phyloP scores from a whole-genome alignment of 2,888 invertebrate species.

The Coenonympha glycerion region DNA sequence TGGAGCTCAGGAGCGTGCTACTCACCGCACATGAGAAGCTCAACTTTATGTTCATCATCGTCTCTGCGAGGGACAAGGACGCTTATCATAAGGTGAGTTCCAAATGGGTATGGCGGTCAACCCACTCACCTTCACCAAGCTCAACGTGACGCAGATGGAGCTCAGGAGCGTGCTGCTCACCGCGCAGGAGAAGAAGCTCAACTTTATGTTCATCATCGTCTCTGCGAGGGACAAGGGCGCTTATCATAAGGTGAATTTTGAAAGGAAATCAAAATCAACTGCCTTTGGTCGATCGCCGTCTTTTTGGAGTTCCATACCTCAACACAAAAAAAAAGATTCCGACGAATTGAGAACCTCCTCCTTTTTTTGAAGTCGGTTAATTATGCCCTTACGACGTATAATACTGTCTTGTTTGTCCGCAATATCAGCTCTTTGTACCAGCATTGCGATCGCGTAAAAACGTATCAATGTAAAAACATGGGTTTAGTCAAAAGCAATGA shows the following conservation, averaged over 20 bases:
- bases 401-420: too few species aligned
- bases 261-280: too few species aligned
- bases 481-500: too few species aligned
- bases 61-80: conserved; percentile 62
- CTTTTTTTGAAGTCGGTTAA: too few species aligned
- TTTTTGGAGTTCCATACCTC: too few species aligned
- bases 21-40: conserved; percentile 40
- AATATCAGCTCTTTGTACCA: too few species aligned
- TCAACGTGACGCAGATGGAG: conserved; percentile 39
- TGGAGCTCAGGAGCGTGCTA: conserved; percentile 37
- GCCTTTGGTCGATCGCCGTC: too few species aligned
- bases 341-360: too few species aligned
- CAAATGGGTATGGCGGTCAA: conserved; percentile 25
- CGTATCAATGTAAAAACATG: too few species aligned
- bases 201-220: conserved; percentile 79
- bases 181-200: conserved; percentile 43
- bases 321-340: too few species aligned
- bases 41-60: conserved; percentile 78
- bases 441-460: too few species aligned
- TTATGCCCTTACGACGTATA: too few species aligned
- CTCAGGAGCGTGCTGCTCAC: conserved; percentile 37
- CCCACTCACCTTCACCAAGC: conserved; percentile 35
- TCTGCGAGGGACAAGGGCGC: conserved; percentile 56
- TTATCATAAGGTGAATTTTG: conserved; percentile 59
- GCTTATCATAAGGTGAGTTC: conserved; percentile 62